Base-by-base conservation (phyloP, 2,797 vertebrate genomes). In the Enteromius paludinosus region DNA sequence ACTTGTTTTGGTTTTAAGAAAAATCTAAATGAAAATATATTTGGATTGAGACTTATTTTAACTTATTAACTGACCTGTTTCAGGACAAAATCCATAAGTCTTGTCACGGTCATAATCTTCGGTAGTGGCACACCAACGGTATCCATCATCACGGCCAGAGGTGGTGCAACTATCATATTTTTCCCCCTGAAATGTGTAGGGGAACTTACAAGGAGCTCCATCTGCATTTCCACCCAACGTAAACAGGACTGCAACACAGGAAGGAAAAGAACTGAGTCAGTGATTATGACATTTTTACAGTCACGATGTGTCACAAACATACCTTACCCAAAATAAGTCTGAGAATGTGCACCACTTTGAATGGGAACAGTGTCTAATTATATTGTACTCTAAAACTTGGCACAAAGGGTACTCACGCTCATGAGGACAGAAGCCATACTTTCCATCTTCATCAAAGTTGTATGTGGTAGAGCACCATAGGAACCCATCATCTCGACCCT, bases 391-490 rank as follows among this genome's bases (percentile, higher is more conserved):
- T 23, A 45, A 20, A 78, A 64, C 6, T 10, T n/a, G 61, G 78
- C 3, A 68, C 30, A 71, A 28, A 47, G 1, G 12, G 1, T 81
- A 91, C 98, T 97, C 92, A 99, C 98, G 93, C 90, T 99, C 98
- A 1, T 99, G 98, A 72, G 98, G 98, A 79, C 98, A 99, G 92
- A 99, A 99, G 85, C 98, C 98, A 0, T 99, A 99, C 92, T 99
- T 99, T 88, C 94, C 95, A 0, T 99, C 98, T 2, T 94, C 90
- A 49, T 98, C 97, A 5, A 99, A 99, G 93, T 99, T 94, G 92
- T 98, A 96, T 12, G 96, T 96, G 54, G 98, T 99, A 23, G 97
- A 96, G 76, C 98, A 99, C 98, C 98, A 99, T 69, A 99, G 94
- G 90, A 99, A 99, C 82, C 98, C 98, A 1, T 99, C 98, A 0